Base-by-base conservation (phyloP, 2,888 invertebrate genomes). In the Drosophila fulvimacula region DNA sequence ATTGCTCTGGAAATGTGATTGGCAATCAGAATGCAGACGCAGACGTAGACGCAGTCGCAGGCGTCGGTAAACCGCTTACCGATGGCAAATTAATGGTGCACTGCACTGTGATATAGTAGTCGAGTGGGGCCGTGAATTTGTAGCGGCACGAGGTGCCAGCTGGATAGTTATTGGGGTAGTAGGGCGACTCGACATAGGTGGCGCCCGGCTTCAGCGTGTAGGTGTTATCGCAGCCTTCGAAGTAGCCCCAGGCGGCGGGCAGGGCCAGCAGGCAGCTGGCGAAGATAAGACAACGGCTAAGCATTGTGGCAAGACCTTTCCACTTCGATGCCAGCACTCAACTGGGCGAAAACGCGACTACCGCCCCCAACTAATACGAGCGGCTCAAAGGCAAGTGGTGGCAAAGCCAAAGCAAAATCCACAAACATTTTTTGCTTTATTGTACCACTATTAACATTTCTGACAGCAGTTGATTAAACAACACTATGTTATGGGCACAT, bases 111-210 rank as follows among this genome's bases (percentile, higher is more conserved):
- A 92, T 90, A 27, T 79, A 69, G 57, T 90, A 72, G 66, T 91
- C 90, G 15, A 68, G 0, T 0, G 92, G 92, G 2, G 91, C 92
- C 3, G 61, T 67, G 36, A 92, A 73, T n/a, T 66, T 79, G 64
- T 92, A 92, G 15, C 92, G 91, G 62, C 92, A 92, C 17, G 92
- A 91, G 1, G 90, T 75, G 32, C 89, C 70, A 0, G 88, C 24
- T 5, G 88, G 88, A 80, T 92, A 92, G 11, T 61, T 68, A 0
- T 41, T 27, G 19, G 91, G 90, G 71, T 90, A 92, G 55, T 82
- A 79, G 10, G 92, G 92, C 4, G 92, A 92, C 53, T 91, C 75
- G 3, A 92, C 21, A 58, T 81, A 82, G 5, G 86, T 72, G 6
- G 65, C 53, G 5, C 90, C 88, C 9, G 60, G 15, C 0, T 57